phyloP scores from a whole-genome alignment of 2,797 vertebrate species.

The Macroramphosus scolopax region DNA sequence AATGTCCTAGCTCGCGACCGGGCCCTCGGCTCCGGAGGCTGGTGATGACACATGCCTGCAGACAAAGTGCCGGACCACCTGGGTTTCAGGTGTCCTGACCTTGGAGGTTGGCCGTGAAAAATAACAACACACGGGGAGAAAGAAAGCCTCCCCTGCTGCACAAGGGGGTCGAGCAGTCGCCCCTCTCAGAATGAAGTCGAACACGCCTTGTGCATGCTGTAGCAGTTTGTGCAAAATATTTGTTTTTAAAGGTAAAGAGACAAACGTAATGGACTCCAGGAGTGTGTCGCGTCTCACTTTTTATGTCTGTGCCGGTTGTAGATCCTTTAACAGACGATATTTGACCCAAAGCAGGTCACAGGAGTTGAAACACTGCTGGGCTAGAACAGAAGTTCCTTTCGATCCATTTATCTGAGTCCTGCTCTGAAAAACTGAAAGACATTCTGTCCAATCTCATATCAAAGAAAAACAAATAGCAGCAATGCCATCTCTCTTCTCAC shows the following conservation, averaged over 20 bases:
- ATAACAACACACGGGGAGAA: slow-evolving; percentile 67
- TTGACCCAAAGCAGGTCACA: slow-evolving; percentile 22
- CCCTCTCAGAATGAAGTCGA: slow-evolving; percentile 57
- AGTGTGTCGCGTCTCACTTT: too few species aligned
- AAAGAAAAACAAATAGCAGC: slow-evolving; percentile 78
- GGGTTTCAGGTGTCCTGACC: slow-evolving; percentile 75
- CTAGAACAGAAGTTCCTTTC: slow-evolving; percentile 46
- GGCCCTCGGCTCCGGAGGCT: slow-evolving; percentile 52
- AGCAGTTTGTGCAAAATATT: slow-evolving; percentile 41
- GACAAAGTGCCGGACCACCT: slow-evolving; percentile 74
- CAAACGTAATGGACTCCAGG: slow-evolving; percentile 31
- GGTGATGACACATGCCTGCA: slow-evolving; percentile 74
- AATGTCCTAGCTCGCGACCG: slow-evolving; percentile 52
- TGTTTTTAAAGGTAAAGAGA: slow-evolving; percentile 43
- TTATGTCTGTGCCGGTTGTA: slow-evolving; percentile 14
- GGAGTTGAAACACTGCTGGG: slow-evolving; percentile 33
- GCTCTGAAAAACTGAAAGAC: slow-evolving; percentile 65
- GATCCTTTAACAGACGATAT: slow-evolving; percentile 15
- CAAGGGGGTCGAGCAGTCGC: slow-evolving; percentile 53
- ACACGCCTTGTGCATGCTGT: slow-evolving; percentile 19
- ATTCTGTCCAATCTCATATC: slow-evolving; percentile 75
- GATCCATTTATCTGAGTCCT: slow-evolving; percentile 63
- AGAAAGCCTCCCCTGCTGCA: slow-evolving; percentile 62
- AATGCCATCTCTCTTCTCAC: slow-evolving; percentile 76
- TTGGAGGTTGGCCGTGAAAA: slow-evolving; percentile 72